Evolutionary conservation across 2,888 invertebrate species (phyloP), one percentile per base, ranked within the genome.

Genomic region (Nebria brevicollis): DNA sequence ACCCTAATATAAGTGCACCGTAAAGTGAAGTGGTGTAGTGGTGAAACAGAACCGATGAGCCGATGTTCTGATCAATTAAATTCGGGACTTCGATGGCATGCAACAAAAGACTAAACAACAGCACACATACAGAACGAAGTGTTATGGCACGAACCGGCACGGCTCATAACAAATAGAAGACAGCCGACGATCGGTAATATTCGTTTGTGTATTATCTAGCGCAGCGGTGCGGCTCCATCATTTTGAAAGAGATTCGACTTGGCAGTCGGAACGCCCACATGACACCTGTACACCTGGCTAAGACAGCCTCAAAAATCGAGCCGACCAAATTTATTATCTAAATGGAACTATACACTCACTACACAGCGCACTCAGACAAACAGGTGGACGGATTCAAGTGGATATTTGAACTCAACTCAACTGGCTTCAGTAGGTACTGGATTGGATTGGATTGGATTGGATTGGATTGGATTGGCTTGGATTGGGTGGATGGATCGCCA

Each of bases 201-300:
- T 34, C 70, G 70, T 26, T 34, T 70, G 70, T 70, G 70, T 70
- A 70, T 34, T 34, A 26, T 70, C 26, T 34, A 70, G 68, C 68
- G 66, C 26, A 73, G 78, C 78, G 77, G 77, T 75, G 73, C 70
- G 73, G 84, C 85, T 85, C 84, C 84, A 34, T 70, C 70, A 83
- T 83, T 84, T 83, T 84, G 85, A 85, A 84, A 83, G 84, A 84
- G 84, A 85, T 84, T 84, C 82, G 83, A 83, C 83, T 85, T 83
- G 84, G 84, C 84, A 83, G 84, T 83, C 82, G 85, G 81, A 84
- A 84, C 85, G 85, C 85, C 85, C 83, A 85, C 85, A 85, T 86
- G 84, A 86, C 85, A 86, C 85, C 85, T 86, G 85, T 85, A 84
- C 84, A 83, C 85, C 81, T 76, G 81, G 75, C 75, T 75, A 75